Conservation (phyloP, 2,113 vertebrate species). For the Hyla sarda region DNA sequence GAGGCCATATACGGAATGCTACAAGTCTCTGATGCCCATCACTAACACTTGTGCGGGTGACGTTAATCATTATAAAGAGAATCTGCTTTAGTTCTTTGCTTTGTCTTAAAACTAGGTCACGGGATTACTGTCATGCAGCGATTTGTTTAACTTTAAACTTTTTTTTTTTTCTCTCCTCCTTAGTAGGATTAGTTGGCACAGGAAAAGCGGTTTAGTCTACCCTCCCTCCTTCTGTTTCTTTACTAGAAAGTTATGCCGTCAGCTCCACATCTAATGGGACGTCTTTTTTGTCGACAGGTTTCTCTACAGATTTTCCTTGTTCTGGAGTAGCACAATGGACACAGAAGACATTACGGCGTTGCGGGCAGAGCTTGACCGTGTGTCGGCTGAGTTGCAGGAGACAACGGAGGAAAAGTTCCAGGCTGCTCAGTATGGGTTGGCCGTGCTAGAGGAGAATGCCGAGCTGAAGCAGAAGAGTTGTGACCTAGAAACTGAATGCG, state of each 20-base stretch:
- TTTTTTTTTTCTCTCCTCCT: neutral
- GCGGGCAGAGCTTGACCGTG: conserved; percentile 74
- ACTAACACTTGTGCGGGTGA: neutral
- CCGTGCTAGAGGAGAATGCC: conserved; percentile 81
- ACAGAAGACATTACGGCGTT: conserved; percentile 63
- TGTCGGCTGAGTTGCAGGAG: conserved; percentile 81
- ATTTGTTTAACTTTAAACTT: conserved; percentile 13
- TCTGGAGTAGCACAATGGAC: neutral
- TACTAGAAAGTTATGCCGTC: neutral
- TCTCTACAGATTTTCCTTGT: neutral
- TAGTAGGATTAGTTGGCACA: neutral
- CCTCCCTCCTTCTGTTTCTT: neutral
- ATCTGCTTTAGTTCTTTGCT: conserved; percentile 13
- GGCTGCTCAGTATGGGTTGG: conserved; percentile 83
- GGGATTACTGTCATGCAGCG: neutral
- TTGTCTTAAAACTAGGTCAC: conserved; percentile 9
- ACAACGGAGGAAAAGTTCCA: conserved; percentile 83
- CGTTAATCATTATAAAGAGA: neutral
- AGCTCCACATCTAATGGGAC: neutral
- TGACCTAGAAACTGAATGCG: conserved; percentile 81
- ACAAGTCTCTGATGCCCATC: neutral
- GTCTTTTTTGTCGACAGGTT: neutral
- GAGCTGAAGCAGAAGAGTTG: conserved; percentile 74
- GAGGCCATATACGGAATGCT: neutral
- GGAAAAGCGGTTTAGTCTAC: neutral